A percentile compares a stretch with the other conserved stretches of the same genome.
Evolutionary conservation across 2,797 vertebrate genomes (phyloP).

Genomic region (Hirundo rustica): DNA sequence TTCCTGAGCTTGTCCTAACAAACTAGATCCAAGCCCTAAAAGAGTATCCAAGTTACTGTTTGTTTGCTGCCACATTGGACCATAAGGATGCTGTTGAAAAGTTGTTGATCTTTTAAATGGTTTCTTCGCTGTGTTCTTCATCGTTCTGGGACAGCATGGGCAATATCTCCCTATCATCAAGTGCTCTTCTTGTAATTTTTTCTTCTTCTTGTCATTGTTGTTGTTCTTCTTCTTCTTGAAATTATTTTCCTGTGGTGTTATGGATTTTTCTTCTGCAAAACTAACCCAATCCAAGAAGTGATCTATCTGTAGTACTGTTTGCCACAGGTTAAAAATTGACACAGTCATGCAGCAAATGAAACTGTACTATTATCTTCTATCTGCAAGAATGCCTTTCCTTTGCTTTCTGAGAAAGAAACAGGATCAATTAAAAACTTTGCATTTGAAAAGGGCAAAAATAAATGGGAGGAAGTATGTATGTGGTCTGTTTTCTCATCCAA

Average conservation of each 20-base stretch:
- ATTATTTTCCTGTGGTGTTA: neutral
- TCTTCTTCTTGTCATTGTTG: neutral
- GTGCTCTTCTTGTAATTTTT: neutral
- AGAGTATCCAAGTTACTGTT: neutral
- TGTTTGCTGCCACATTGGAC: neutral
- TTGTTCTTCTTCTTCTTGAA: no score
- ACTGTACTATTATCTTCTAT: neutral
- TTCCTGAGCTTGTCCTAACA: neutral
- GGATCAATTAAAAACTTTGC: neutral
- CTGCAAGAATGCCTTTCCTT: neutral
- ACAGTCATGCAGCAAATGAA: neutral
- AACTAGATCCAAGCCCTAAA: neutral
- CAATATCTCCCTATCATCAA: neutral
- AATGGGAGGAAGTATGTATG: neutral
- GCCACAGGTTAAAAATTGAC: neutral
- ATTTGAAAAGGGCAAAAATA: neutral
- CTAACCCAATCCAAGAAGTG: neutral
- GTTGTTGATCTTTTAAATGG: neutral
- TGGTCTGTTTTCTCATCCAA: neutral
- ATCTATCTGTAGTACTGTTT: neutral
- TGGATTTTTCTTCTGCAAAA: neutral
- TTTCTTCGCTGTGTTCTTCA: neutral
- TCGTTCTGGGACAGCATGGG: neutral
- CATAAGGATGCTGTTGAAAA: neutral
- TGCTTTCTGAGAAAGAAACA: neutral